Evolutionary conservation across 2,797 vertebrate species (phyloP).

Genomic region (Pseudotriccus pelzelni): DNA sequence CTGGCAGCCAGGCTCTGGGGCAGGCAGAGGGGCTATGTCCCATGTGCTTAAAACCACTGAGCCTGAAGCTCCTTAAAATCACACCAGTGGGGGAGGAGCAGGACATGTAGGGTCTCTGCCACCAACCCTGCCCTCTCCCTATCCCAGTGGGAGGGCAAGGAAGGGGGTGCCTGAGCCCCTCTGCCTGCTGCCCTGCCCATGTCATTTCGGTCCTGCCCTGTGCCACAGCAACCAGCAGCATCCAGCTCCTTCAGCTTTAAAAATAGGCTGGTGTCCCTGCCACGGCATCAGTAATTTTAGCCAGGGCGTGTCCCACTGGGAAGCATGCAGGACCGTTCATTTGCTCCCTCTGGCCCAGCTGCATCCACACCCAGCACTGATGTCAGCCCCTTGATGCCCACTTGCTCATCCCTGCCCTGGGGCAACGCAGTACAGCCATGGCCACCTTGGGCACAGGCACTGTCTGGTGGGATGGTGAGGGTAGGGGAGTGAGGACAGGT

Average conservation of each 20-base stretch:
- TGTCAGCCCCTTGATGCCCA: not conserved
- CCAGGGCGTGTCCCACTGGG: not conserved
- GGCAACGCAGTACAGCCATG: not conserved
- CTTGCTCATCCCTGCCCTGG: fast-evolving
- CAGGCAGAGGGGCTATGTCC: fast-evolving
- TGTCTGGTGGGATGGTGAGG: not conserved
- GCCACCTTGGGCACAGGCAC: not conserved
- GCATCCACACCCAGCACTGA: not conserved
- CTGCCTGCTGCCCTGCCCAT: not conserved
- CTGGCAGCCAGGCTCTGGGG: not conserved
- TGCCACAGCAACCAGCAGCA: fast-evolving
- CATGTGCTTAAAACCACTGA: not conserved
- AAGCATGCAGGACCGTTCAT: not conserved
- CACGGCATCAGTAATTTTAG: constrained; percentile 24
- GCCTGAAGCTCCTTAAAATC: not conserved
- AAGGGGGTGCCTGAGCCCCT: not conserved
- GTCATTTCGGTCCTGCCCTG: not conserved
- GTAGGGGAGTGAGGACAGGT: not conserved
- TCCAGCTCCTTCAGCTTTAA: constrained; percentile 6
- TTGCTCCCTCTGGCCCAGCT: not conserved
- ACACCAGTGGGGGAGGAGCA: not conserved
- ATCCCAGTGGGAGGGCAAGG: fast-evolving
- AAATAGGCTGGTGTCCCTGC: constrained; percentile 37
- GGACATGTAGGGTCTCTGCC: not conserved
- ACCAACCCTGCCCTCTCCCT: not conserved